Percentiles rank a stretch among this genome's conserved stretches.
phyloP scores from a whole-genome alignment of 2,113 vertebrate species.

The Lathamus discolor region DNA sequence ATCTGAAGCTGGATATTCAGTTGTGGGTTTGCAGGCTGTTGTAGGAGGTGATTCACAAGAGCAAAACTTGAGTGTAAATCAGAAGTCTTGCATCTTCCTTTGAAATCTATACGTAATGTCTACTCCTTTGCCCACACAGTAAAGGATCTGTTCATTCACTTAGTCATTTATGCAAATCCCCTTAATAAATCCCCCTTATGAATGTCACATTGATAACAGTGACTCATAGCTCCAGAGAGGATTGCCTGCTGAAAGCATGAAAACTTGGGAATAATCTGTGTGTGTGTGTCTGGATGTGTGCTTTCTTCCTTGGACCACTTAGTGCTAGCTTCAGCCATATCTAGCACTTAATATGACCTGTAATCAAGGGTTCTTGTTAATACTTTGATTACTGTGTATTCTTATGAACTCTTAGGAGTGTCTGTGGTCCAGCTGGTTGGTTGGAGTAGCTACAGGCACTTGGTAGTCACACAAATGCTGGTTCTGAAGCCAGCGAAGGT shows the following conservation, averaged over 20 bases:
- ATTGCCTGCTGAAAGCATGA: neutral
- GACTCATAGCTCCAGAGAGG: slow-evolving; percentile 53
- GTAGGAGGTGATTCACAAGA: neutral
- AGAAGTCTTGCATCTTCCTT: slow-evolving; percentile 26
- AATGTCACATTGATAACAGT: slow-evolving; percentile 48
- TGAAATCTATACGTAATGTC: neutral
- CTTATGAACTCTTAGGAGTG: neutral
- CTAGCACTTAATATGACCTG: neutral
- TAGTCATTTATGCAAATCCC: slow-evolving; percentile 61
- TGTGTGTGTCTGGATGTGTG: neutral
- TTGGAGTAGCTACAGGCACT: neutral
- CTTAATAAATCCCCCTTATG: slow-evolving; percentile 28
- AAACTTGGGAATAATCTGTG: neutral
- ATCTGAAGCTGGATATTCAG: neutral
- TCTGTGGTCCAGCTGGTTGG: neutral
- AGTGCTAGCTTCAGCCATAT: neutral
- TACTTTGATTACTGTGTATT: neutral
- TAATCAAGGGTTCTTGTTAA: neutral
- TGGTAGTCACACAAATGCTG: neutral
- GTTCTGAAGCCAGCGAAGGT: neutral
- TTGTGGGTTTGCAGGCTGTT: neutral
- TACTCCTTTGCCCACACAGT: slow-evolving; percentile 31
- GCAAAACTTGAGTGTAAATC: neutral
- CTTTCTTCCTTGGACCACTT: slow-evolving; percentile 8
- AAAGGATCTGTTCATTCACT: slow-evolving; percentile 52